Evolutionary conservation across 1,140 invertebrate genomes (phyloP).

Genomic region (Drosophila leontia): DNA sequence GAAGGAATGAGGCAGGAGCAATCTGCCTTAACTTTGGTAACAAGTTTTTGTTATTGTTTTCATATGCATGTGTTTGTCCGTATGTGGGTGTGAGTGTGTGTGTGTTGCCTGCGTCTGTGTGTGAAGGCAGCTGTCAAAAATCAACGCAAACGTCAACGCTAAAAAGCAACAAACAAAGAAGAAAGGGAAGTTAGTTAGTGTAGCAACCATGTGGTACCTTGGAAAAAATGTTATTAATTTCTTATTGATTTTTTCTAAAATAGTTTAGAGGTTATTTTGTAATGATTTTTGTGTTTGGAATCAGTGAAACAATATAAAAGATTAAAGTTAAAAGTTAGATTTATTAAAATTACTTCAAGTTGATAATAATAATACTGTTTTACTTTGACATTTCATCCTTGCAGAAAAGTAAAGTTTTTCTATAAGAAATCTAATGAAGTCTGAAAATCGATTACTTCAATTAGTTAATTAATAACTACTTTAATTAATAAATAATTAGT

Average conservation of each 20-base stretch:
- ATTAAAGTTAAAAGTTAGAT: too few relatives aligned
- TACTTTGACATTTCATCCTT: too few relatives aligned
- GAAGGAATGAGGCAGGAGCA: constrained; percentile 54
- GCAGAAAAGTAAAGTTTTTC: too few relatives aligned
- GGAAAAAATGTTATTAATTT: background rate
- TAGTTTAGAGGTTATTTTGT: background rate
- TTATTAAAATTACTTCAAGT: background rate
- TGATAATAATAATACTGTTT: too few relatives aligned
- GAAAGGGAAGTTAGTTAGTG: background rate
- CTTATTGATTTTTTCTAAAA: background rate
- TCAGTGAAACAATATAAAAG: too few relatives aligned
- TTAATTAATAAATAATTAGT: background rate
- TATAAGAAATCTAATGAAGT: too few relatives aligned
- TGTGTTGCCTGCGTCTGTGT: constrained; percentile 46
- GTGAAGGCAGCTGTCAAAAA: constrained; percentile 81
- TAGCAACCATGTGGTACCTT: background rate
- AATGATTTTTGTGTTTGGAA: background rate
- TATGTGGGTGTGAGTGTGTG: constrained; percentile 30
- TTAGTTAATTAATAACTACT: background rate
- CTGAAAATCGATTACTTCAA: background rate
- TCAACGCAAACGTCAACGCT: constrained; percentile 80
- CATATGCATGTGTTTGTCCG: constrained; percentile 10
- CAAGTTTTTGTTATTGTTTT: constrained; percentile 82
- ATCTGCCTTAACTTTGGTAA: constrained; percentile 80
- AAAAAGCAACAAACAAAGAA: constrained; percentile 67